These are phyloP conservation scores for Tragelaphus buxtoni DNA, from an alignment of 2,113 vertebrate genomes.

Conservation along the genomic window DNA sequence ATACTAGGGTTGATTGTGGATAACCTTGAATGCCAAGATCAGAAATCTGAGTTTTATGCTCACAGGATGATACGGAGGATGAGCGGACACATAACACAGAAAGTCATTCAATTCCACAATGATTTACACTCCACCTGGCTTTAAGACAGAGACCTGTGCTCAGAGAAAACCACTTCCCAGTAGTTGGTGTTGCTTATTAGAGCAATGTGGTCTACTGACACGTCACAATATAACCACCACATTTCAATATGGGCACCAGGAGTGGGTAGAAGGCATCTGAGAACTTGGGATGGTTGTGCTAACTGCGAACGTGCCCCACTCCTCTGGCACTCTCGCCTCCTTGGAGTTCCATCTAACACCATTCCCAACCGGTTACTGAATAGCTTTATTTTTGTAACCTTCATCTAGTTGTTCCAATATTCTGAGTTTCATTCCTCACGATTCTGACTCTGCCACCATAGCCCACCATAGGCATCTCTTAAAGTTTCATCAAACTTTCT, in stretches of 20 bases:
- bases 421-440: not conserved
- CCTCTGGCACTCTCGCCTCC: not conserved
- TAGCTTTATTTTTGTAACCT: not conserved
- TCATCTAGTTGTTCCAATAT: not conserved
- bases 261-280: not conserved
- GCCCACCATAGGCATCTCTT: not conserved
- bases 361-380: not conserved
- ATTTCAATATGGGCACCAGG: not conserved
- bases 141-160: not conserved
- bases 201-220: not conserved
- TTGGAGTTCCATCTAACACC: not conserved
- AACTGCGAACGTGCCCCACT: no score
- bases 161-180: not conserved
- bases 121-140: not conserved
- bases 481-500: not conserved
- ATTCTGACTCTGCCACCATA: not conserved
- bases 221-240: no score
- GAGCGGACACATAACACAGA: not conserved
- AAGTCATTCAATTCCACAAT: not conserved
- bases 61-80: not conserved
- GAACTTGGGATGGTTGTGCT: not conserved
- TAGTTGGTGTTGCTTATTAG: not conserved
- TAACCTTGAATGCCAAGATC: not conserved
- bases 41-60: not conserved
- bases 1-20: accelerated